A percentile compares a stretch with the other conserved stretches of the same genome.
phyloP scores from a whole-genome alignment of 1,140 invertebrate species.

The Bombus consobrinus region DNA sequence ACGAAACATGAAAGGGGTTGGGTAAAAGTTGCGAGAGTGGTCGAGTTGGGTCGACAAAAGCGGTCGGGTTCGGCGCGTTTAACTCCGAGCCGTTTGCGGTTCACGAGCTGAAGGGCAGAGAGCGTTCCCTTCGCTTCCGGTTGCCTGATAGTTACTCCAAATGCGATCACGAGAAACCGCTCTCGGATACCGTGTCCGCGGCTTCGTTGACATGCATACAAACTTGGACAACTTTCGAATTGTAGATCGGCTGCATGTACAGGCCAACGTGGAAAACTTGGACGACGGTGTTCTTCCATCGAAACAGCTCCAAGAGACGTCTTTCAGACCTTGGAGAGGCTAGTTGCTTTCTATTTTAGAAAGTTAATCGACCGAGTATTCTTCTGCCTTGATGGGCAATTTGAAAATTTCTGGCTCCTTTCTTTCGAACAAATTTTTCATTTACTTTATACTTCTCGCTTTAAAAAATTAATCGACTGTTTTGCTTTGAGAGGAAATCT shows the following conservation, averaged over 20 bases:
- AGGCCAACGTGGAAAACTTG: not conserved
- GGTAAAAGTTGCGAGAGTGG: not conserved
- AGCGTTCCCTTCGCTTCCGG: not conserved
- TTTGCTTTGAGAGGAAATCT: not conserved
- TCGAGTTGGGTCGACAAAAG: not conserved
- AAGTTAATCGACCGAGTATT: not conserved
- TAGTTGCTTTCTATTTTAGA: not conserved
- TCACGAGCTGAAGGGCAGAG: not conserved
- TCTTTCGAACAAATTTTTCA: not conserved
- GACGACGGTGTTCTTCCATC: not conserved
- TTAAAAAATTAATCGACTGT: not conserved
- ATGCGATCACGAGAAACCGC: constrained; percentile 37
- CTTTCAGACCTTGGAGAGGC: not conserved
- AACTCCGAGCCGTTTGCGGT: constrained; percentile 38
- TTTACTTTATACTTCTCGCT: too few species aligned
- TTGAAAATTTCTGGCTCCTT: not conserved
- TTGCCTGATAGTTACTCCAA: constrained; percentile 9
- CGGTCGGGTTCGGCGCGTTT: constrained; percentile 26
- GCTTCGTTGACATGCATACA: constrained; percentile 51
- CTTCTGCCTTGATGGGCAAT: not conserved
- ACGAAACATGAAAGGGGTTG: not conserved
- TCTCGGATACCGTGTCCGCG: constrained; percentile 25
- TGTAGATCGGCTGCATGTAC: constrained; percentile 22
- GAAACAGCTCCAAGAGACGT: not conserved
- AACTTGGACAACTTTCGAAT: constrained; percentile 57